Percentiles rank a stretch among this genome's conserved stretches.
These are phyloP conservation scores for Xestia c-nigrum DNA, from an alignment of 2,888 invertebrate species.

Conservation along the genomic window DNA sequence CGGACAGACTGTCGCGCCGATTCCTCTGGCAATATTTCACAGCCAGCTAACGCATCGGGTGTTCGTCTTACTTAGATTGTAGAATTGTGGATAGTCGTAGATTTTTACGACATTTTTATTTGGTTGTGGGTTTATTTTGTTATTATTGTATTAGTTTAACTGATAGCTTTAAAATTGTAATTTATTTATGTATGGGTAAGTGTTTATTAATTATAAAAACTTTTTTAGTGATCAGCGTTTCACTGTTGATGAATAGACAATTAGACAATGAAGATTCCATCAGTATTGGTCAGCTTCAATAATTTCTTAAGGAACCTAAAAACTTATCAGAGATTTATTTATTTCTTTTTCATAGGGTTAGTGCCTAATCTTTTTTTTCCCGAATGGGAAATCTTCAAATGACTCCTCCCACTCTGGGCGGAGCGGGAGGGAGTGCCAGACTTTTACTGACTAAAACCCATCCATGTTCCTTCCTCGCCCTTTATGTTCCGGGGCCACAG, in stretches of 20 bases:
- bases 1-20: slow-evolving; percentile 85
- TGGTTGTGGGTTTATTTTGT: background rate
- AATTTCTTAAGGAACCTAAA: background rate
- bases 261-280: background rate
- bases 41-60: slow-evolving; percentile 80
- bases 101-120: background rate
- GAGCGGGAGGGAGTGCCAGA: too few relatives aligned
- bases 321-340: background rate
- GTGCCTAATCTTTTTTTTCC: background rate
- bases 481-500: too few relatives aligned
- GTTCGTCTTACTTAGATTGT: slow-evolving; percentile 67
- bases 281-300: background rate
- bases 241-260: background rate
- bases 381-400: too few relatives aligned
- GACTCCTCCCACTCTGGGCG: too few relatives aligned
- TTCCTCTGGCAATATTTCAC: slow-evolving; percentile 87
- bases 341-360: background rate
- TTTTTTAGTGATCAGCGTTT: background rate
- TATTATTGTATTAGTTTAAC: background rate
- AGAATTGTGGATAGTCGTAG: slow-evolving; percentile 55
- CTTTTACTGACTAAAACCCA: too few relatives aligned
- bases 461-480: too few relatives aligned
- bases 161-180: background rate
- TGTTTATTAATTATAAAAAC: background rate
- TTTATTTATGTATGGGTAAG: background rate